Evolutionary conservation across 1,140 invertebrate genomes (phyloP), one percentile per base, ranked within the genome.

Genomic region (Drosophila repleta): DNA sequence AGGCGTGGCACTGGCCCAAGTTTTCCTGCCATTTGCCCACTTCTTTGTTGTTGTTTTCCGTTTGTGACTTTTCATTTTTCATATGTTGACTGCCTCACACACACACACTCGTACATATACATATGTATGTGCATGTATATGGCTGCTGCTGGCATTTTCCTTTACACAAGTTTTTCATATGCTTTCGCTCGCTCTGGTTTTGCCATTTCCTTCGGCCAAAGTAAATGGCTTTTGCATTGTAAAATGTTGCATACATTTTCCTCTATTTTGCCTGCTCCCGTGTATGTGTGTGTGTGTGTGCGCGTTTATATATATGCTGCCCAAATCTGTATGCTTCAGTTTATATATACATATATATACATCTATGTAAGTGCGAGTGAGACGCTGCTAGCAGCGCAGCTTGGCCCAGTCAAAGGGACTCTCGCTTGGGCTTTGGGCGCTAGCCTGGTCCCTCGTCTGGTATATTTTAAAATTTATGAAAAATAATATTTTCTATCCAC

Each of bases 391-490:
- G n/a, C 32, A 35, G 55, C 15, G 29, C 18, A 39, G 46, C 26
- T 64, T 48, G n/a, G 39, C 49, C 43, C 48, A 49, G 63, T 63
- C 55, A 43, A 35, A 17, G 39, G 39, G 39, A 15, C 39, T 15
- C 39, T 20, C 45, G 45, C 45, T 4, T 13, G 51, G 17, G 43
- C 55, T 63, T 21, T 45, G 46, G 29, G 18, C 18, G 29, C 51
- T 46, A 11, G 55, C 8, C 26, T 15, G 60, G 39, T 67, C n/a
- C 45, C 52, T 60, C 49, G 60, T 48, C 56, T 60, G 70, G 77
- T 85, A 85, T 87, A 87, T 87, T 87, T 88, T 88, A 90, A 89
- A 90, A 89, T 89, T 89, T 89, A 89, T 89, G 84, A 89, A 89
- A 88, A 89, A 89, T 89, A 83, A 89, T 89, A 89, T 89, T 89